Base-by-base conservation (phyloP, 2,888 invertebrate species). In the Volucella inflata region DNA sequence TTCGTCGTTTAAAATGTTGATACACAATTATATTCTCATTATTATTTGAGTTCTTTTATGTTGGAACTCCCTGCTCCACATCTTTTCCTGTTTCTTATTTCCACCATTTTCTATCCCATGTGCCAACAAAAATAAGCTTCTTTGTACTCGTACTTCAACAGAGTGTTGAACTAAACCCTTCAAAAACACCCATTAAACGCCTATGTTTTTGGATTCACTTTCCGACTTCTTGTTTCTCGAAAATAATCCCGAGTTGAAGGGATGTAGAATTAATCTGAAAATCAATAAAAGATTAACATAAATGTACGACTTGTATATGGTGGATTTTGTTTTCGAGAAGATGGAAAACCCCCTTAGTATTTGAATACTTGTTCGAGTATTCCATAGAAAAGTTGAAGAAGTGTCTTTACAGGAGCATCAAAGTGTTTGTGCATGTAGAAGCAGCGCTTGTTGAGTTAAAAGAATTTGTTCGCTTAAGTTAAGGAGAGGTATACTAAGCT, bases 221-320 rank as follows among this genome's bases (percentile, higher is more conserved):
- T 6, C 30, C 14, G 2, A 11, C n/a, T 46, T n/a, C 2, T 8
- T 57, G n/a, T 12, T 30, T 53, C 12, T 30, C 30, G 17, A 42
- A 65, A 17, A 48, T 9, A n/a, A 53, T 38, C 46, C 50, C 44
- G 40, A 55, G 30, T 59, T 50, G 48, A 42, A 36, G 50, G 40
- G 42, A 44, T 57, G 30, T 14, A 50, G 4, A 59, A 51, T 65
- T 65, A 72, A 72, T 76, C 48, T 57, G 60, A 72, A 82, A 82
- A 82, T 82, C 82, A 51, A 82, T 82, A 78, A 60, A 9, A 48
- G 50, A 77, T 82, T 77, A 71, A 44, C 82, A 82, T 82, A 82
- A 82, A 71, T 59, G 40, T 60, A 30, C 30, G 30, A 30, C 30
- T 30, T 6, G 30, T 60, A 65, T 71, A 46, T 53, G 30, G 64